These are phyloP conservation scores for Drosophila fulvimacula DNA, from an alignment of 2,888 invertebrate species.

Conservation along the genomic window DNA sequence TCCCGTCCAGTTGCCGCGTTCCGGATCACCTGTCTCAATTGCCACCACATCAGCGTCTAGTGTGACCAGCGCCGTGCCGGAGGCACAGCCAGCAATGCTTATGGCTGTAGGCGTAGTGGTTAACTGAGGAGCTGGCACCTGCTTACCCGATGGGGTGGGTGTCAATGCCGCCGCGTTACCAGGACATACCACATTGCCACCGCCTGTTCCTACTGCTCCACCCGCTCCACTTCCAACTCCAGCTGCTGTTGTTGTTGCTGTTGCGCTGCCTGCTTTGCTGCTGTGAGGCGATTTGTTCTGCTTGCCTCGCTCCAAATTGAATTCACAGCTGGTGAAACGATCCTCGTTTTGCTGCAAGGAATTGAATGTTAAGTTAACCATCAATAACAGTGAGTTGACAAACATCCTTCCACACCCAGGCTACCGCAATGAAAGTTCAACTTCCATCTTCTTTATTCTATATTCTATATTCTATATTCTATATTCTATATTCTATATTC, in stretches of 20 bases:
- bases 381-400: conserved; percentile 57
- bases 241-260: conserved; percentile 21
- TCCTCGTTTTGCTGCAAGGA: conserved; percentile 78
- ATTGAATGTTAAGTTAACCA: conserved; percentile 40
- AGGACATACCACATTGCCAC: conserved; percentile 53
- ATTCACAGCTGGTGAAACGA: conserved; percentile 74
- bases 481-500: no score
- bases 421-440: conserved; percentile 26
- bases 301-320: conserved; percentile 32
- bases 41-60: conserved; percentile 62
- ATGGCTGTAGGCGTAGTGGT: conserved; percentile 73
- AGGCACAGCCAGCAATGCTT: conserved; percentile 80
- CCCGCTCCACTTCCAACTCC: conserved; percentile 12
- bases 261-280: conserved; percentile 41
- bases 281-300: conserved; percentile 50
- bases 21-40: conserved; percentile 83
- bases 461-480: no score
- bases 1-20: conserved; percentile 90
- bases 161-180: conserved; percentile 51
- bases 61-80: conserved; percentile 80
- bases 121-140: conserved; percentile 38
- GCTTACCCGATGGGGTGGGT: conserved; percentile 38
- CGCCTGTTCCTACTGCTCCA: neutral
- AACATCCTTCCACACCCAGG: conserved; percentile 50
- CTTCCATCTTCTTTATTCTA: no score